Percentiles rank a stretch among this genome's conserved stretches.
phyloP scores from a whole-genome alignment of 2,113 vertebrate species.

The Origma solitaria region DNA sequence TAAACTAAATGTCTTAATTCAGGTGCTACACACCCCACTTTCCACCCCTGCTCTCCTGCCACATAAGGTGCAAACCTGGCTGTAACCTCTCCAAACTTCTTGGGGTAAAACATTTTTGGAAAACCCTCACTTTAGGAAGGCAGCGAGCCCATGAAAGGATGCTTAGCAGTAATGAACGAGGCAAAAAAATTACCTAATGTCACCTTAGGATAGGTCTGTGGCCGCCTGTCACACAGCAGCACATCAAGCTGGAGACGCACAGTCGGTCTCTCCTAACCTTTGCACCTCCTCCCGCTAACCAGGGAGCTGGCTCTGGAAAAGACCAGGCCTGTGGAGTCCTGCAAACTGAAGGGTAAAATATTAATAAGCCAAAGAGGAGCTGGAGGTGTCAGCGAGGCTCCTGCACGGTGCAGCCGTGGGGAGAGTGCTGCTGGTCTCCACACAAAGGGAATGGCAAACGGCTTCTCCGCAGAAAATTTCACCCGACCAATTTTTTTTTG shows the following conservation, averaged over 20 bases:
- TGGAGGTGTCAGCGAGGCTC: not conserved
- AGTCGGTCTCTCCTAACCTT: conserved; percentile 4
- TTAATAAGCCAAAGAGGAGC: not conserved
- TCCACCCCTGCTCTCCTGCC: not conserved
- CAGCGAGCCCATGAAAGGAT: rapidly evolving
- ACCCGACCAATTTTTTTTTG: not conserved
- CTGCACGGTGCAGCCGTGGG: rapidly evolving
- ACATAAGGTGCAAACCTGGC: not conserved
- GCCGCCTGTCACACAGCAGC: not conserved
- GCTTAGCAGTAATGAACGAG: not conserved
- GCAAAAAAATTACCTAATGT: conserved; percentile 7
- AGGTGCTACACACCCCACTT: not conserved
- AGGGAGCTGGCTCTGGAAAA: not conserved
- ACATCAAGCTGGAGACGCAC: not conserved
- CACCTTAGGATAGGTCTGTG: not conserved
- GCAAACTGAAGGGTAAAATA: not conserved
- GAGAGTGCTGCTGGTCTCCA: not conserved
- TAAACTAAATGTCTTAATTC: not conserved
- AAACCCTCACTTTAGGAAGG: not conserved
- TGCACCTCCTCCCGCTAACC: not conserved
- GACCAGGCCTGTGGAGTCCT: not conserved
- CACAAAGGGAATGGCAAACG: not conserved
- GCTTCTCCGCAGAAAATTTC: not conserved
- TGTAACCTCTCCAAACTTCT: not conserved
- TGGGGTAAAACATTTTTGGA: not conserved